These are phyloP conservation scores for Microlaimidae sp. DNA, from an alignment of 2,888 invertebrate species.

Conservation along the genomic window DNA sequence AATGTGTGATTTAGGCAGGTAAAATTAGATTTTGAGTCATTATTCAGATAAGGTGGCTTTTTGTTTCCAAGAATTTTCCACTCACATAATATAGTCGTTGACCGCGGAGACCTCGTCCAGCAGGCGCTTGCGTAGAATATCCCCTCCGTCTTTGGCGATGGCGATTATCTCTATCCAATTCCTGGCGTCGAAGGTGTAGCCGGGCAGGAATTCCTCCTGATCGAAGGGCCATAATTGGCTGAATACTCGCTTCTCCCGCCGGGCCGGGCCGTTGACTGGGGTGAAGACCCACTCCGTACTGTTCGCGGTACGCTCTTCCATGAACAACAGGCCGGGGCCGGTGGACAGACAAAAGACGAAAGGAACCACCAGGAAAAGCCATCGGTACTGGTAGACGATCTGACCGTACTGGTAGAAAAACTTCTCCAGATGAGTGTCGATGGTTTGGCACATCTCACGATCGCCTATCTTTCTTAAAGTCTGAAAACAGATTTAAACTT, in stretches of 20 bases:
- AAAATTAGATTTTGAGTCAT: no score
- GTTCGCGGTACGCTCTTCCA: slow-evolving; percentile 4
- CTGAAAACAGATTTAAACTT: no score
- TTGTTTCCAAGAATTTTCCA: no score
- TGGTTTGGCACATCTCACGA: no score
- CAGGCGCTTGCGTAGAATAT: slow-evolving; percentile 43
- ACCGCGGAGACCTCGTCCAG: not conserved
- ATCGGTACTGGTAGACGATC: slow-evolving; percentile 9
- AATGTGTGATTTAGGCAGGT: no score
- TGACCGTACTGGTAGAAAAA: slow-evolving; percentile 6
- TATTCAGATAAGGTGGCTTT: no score
- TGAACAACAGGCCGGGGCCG: no score
- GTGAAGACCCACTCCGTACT: slow-evolving; percentile 52
- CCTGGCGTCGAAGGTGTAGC: slow-evolving; percentile 24
- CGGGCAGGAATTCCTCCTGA: slow-evolving; percentile 30
- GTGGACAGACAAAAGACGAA: not conserved
- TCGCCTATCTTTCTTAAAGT: no score
- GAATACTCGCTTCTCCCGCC: slow-evolving; percentile 45
- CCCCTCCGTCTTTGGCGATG: slow-evolving; percentile 56
- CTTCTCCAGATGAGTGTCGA: no score
- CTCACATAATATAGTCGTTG: not conserved
- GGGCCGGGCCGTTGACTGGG: slow-evolving; percentile 60
- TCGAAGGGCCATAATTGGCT: slow-evolving; percentile 27
- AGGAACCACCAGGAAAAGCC: slow-evolving; percentile 7
- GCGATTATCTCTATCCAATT: slow-evolving; percentile 47